Evolutionary conservation across 2,888 invertebrate species (phyloP).

Genomic region (Crioceris asparagi): DNA sequence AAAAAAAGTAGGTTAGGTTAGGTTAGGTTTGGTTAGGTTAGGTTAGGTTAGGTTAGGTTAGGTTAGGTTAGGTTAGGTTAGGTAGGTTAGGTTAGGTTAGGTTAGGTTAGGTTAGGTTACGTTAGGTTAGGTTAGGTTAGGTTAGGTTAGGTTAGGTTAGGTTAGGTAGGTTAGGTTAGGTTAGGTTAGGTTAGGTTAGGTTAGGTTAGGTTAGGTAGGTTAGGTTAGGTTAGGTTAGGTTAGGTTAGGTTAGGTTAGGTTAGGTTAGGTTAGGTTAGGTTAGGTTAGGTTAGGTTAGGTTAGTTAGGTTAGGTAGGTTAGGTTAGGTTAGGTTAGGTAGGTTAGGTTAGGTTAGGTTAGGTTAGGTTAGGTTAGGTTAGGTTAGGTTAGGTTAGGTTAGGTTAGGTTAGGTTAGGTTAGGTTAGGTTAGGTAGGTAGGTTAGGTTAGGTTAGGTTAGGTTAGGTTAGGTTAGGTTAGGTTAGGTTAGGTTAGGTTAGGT

Average conservation of each 20-base stretch:
- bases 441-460: conserved; percentile 11
- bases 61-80: conserved; percentile 4
- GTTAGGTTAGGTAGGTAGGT: conserved; percentile 6
- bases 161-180: no score
- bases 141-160: conserved; percentile 4
- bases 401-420: conserved; percentile 8
- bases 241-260: conserved; percentile 12
- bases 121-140: conserved; percentile 5
- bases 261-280: conserved; percentile 1
- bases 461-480: conserved; percentile 8
- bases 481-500: conserved; percentile 8
- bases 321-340: no score
- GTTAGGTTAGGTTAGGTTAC: conserved; percentile 4
- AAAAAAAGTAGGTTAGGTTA: no score
- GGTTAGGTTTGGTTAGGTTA: conserved; percentile 11
- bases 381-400: conserved; percentile 10
- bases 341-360: conserved; percentile 7
- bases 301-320: conserved; percentile 1
- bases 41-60: conserved; percentile 11
- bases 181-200: no score
- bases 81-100: conserved; percentile 2
- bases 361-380: conserved; percentile 6
- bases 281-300: conserved; percentile 5
- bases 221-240: no score
- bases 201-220: conserved; percentile 7